These are phyloP conservation scores for Ptychobarbus kaznakovi DNA, from an alignment of 2,797 vertebrate species.

Conservation along the genomic window DNA sequence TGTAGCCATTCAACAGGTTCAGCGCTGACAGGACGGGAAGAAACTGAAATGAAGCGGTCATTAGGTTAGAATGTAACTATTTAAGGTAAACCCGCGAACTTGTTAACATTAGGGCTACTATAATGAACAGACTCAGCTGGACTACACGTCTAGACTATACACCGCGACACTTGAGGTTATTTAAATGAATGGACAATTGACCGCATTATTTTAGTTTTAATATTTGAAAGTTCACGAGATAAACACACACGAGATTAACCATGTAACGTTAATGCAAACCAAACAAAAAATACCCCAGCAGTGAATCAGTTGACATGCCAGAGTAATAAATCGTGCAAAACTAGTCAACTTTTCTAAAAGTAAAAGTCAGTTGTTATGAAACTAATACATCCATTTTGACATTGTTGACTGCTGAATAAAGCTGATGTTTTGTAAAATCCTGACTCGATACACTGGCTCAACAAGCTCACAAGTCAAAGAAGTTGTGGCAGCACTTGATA, in stretches of 20 bases:
- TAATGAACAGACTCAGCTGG: background rate
- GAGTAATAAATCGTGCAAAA: background rate
- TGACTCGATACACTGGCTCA: background rate
- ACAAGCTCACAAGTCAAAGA: conserved; percentile 29
- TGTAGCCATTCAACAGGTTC: conserved; percentile 35
- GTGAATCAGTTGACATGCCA: background rate
- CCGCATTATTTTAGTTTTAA: conserved; percentile 2
- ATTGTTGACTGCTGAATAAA: background rate
- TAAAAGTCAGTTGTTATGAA: background rate
- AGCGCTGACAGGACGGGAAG: background rate
- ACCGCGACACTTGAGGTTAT: background rate
- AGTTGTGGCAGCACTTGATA: conserved; percentile 18
- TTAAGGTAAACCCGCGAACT: conserved; percentile 1
- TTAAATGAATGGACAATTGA: background rate
- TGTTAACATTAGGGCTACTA: background rate
- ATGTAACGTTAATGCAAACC: background rate
- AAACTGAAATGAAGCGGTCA: background rate
- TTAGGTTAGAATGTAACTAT: background rate
- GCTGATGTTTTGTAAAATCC: background rate
- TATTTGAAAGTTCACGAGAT: background rate
- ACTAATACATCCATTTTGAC: background rate
- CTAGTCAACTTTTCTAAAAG: background rate
- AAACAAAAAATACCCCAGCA: background rate
- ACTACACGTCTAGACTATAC: background rate
- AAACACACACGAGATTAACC: background rate